These are phyloP conservation scores for Siphonodentalium dalli DNA, from an alignment of 2,888 invertebrate species.

Conservation along the genomic window DNA sequence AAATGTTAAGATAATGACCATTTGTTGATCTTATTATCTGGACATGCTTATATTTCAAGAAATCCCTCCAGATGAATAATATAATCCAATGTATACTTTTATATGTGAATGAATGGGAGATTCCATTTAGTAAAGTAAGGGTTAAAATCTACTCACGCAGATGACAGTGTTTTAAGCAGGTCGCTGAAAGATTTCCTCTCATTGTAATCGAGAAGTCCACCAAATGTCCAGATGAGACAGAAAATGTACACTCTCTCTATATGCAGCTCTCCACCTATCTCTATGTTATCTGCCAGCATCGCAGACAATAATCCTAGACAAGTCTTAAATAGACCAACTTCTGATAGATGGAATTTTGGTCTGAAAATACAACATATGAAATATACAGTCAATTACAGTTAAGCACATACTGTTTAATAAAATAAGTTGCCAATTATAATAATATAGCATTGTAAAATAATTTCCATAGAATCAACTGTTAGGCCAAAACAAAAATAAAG, in stretches of 20 bases:
- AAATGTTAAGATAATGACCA: too few relatives aligned
- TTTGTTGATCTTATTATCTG: too few relatives aligned
- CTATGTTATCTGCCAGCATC: conserved; percentile 64
- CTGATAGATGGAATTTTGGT: conserved; percentile 51
- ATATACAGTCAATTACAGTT: not conserved
- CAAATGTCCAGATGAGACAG: conserved; percentile 65
- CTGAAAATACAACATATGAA: conserved; percentile 35
- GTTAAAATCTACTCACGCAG: conserved; percentile 51
- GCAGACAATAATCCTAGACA: conserved; percentile 62
- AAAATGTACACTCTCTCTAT: conserved; percentile 63
- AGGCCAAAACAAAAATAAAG: too few relatives aligned
- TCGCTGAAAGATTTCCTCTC: conserved; percentile 62
- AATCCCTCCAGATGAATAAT: not conserved
- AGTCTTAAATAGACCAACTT: conserved; percentile 62
- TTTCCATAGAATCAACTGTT: too few relatives aligned
- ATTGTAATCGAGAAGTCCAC: conserved; percentile 57
- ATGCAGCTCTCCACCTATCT: conserved; percentile 64
- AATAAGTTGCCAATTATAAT: too few relatives aligned
- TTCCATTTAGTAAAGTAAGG: not conserved
- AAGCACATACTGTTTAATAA: too few relatives aligned
- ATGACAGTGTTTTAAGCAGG: conserved; percentile 59
- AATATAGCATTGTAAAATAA: too few relatives aligned
- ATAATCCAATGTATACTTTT: too few relatives aligned
- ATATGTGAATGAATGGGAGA: too few relatives aligned
- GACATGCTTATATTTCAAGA: too few relatives aligned